Conservation (phyloP, 2,113 vertebrate genomes). For the Salvelinus namaycush region DNA sequence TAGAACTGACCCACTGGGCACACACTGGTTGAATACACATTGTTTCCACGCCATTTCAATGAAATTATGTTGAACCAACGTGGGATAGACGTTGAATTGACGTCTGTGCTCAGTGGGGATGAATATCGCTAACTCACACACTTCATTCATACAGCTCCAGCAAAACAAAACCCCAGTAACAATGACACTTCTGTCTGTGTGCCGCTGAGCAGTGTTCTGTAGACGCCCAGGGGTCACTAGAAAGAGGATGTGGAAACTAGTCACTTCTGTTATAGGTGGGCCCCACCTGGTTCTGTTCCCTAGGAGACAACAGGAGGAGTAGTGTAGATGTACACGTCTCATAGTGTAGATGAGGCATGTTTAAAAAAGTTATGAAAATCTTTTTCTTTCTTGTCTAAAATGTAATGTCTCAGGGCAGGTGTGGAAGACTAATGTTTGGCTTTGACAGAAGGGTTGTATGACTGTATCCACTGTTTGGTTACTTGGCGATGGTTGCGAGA, state of each 20-base stretch:
- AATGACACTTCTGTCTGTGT: constrained; percentile 20
- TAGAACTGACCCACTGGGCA: constrained; percentile 41
- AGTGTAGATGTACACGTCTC: not conserved
- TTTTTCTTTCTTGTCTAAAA: too few relatives aligned
- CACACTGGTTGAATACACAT: not conserved
- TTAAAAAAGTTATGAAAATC: too few relatives aligned
- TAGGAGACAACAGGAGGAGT: constrained; percentile 8
- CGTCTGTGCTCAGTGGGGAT: too few relatives aligned
- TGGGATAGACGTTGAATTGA: too few relatives aligned
- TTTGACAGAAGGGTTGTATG: not conserved
- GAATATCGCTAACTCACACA: constrained; percentile 25
- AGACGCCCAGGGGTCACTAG: constrained; percentile 26
- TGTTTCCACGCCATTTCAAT: too few relatives aligned
- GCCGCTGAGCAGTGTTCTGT: not conserved
- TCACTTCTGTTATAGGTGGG: constrained; percentile 57
- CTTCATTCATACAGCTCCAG: constrained; percentile 20
- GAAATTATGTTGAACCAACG: too few relatives aligned
- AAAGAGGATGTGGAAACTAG: constrained; percentile 69
- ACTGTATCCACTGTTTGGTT: not conserved
- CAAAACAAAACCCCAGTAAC: constrained; percentile 40
- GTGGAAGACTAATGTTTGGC: not conserved
- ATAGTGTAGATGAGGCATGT: too few relatives aligned
- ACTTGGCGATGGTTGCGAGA: not conserved
- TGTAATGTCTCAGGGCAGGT: not conserved
- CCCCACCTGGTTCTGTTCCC: constrained; percentile 28